phyloP scores from a whole-genome alignment of 2,113 vertebrate species.

The Megaceryle torquata region DNA sequence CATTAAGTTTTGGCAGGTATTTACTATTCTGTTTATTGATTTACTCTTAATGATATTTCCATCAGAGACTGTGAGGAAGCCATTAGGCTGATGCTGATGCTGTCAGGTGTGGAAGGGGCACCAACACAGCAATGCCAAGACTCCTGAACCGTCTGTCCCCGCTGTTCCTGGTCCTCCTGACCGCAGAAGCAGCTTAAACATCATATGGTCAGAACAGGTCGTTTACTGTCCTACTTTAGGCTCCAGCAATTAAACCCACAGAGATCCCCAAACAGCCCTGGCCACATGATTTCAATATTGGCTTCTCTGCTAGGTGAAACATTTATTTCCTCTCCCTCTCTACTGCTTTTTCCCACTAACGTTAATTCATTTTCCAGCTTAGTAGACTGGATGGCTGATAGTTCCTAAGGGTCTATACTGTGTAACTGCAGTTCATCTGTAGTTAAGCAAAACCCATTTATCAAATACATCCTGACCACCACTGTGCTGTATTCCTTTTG shows the following conservation, averaged over 20 bases:
- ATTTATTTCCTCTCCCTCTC: background rate
- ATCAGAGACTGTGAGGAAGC: background rate
- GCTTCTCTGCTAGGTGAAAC: background rate
- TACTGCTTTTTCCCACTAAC: background rate
- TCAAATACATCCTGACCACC: background rate
- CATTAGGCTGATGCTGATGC: fast-evolving
- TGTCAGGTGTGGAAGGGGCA: background rate
- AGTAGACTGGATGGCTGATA: background rate
- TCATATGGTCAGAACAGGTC: background rate
- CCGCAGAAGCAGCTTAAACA: background rate
- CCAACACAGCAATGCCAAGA: background rate
- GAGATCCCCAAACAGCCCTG: background rate
- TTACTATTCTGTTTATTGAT: background rate
- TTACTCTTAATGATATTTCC: background rate
- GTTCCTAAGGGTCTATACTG: background rate
- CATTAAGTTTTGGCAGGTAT: background rate
- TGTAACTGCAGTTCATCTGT: background rate
- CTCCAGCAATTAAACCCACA: background rate
- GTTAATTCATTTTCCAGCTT: background rate
- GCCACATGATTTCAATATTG: background rate
- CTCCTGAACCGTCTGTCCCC: background rate
- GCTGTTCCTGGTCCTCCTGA: background rate
- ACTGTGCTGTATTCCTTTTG: background rate
- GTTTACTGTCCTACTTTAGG: background rate
- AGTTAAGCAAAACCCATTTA: background rate